phyloP scores from a whole-genome alignment of 2,797 vertebrate genomes.

The Cichlasoma orientale region DNA sequence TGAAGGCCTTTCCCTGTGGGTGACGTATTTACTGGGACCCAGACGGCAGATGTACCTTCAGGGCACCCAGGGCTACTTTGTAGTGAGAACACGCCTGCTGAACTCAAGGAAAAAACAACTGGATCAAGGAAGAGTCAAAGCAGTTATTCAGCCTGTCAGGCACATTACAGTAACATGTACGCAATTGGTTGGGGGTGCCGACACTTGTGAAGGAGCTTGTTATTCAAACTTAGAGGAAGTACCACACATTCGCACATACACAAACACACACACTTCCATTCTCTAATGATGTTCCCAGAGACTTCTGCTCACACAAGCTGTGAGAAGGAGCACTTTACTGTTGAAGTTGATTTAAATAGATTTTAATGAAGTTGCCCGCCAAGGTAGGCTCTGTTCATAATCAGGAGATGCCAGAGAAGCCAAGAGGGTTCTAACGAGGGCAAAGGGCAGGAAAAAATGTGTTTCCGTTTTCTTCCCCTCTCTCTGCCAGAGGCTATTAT shows the following conservation, averaged over 20 bases:
- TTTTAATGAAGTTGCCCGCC: conserved; percentile 83
- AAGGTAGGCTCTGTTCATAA: conserved; percentile 81
- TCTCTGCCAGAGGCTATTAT: conserved; percentile 81
- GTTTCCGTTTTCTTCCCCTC: conserved; percentile 61
- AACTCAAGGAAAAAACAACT: conserved; percentile 71
- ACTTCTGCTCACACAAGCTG: conserved; percentile 74
- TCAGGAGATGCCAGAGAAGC: conserved; percentile 75
- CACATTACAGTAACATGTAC: conserved; percentile 73
- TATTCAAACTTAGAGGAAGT: conserved; percentile 79
- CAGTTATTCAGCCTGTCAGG: conserved; percentile 73
- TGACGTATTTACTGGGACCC: conserved; percentile 68
- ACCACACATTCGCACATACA: conserved; percentile 18
- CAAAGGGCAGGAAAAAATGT: conserved; percentile 78
- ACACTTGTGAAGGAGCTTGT: conserved; percentile 82
- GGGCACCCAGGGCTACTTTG: conserved; percentile 70
- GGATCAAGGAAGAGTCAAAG: conserved; percentile 67
- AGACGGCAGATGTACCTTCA: conserved; percentile 66
- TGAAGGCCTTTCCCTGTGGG: conserved; percentile 60
- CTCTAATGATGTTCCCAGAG: conserved; percentile 83
- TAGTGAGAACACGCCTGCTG: conserved; percentile 57
- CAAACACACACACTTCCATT: conserved; percentile 29
- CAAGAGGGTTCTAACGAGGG: conserved; percentile 80
- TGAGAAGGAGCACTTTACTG: conserved; percentile 75
- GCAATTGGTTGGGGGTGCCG: conserved; percentile 77
- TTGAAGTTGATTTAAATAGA: conserved; percentile 88